phyloP scores from a whole-genome alignment of 2,797 vertebrate species.

The Phoeniculus purpureus region DNA sequence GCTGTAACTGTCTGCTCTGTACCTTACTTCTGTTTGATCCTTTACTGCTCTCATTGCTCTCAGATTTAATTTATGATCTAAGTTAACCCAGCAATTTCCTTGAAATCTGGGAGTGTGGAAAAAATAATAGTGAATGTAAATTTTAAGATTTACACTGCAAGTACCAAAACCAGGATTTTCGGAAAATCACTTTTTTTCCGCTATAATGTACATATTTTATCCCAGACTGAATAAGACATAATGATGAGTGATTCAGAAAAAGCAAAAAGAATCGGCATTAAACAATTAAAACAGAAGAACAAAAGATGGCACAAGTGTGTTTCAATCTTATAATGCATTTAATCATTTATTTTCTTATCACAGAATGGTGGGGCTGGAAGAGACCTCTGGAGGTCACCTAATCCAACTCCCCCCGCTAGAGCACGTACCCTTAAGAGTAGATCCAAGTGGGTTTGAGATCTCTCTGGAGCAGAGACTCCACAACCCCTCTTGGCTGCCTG shows the following conservation, averaged over 20 bases:
- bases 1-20: conserved; percentile 16
- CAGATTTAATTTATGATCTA: conserved; percentile 21
- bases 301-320: neutral
- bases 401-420: too few species aligned
- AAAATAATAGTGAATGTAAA: neutral
- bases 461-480: too few species aligned
- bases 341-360: neutral
- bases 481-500: too few species aligned
- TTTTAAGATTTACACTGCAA: neutral
- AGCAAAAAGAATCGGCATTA: neutral
- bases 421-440: too few species aligned
- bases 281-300: neutral
- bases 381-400: too few species aligned
- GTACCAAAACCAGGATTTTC: neutral
- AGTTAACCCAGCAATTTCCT: conserved; percentile 28
- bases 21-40: conserved; percentile 7
- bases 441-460: too few species aligned
- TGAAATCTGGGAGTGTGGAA: neutral
- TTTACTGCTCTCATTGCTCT: neutral
- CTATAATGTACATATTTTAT: neutral
- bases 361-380: too few species aligned
- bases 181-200: neutral
- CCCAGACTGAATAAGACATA: neutral
- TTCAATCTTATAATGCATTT: neutral
- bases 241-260: neutral